Conservation (phyloP, 2,113 vertebrate species). For the Mystacornis crossleyi region DNA sequence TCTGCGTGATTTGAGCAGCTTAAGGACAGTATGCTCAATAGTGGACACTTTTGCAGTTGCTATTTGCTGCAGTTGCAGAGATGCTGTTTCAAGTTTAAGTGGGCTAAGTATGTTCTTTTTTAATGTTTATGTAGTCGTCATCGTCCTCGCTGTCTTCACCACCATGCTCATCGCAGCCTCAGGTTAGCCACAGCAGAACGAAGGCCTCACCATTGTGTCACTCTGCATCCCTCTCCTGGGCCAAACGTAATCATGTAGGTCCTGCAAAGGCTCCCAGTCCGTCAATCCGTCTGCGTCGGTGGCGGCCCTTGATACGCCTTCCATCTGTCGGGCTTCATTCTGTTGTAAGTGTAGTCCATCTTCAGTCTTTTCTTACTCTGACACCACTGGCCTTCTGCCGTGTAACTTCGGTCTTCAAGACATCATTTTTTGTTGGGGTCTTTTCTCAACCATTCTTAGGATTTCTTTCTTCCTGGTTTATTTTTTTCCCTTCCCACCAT, state of each 20-base stretch:
- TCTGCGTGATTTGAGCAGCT: background rate
- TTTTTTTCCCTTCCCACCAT: background rate
- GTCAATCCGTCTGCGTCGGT: conserved; percentile 80
- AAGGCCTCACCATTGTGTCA: conserved; percentile 81
- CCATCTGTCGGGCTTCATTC: conserved; percentile 81
- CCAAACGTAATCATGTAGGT: conserved; percentile 81
- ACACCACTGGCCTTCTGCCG: conserved; percentile 31
- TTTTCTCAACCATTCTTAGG: conserved; percentile 60
- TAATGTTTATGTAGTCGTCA: conserved; percentile 81
- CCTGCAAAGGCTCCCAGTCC: conserved; percentile 81
- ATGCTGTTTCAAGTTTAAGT: conserved; percentile 55
- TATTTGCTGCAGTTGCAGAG: conserved; percentile 50
- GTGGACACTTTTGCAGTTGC: conserved; percentile 63
- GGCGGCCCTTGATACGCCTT: conserved; percentile 83
- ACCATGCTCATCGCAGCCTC: conserved; percentile 81
- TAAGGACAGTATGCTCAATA: conserved; percentile 15
- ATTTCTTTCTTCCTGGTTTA: conserved; percentile 21
- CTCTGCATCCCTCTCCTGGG: conserved; percentile 81
- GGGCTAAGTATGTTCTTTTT: conserved; percentile 80
- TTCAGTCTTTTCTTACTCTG: conserved; percentile 76
- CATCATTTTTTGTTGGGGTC: conserved; percentile 49
- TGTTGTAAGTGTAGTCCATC: conserved; percentile 84
- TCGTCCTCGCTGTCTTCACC: conserved; percentile 75
- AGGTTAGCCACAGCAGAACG: conserved; percentile 84
- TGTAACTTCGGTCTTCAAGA: conserved; percentile 44